phyloP scores from a whole-genome alignment of 2,888 invertebrate genomes.

The Dugesia japonica region DNA sequence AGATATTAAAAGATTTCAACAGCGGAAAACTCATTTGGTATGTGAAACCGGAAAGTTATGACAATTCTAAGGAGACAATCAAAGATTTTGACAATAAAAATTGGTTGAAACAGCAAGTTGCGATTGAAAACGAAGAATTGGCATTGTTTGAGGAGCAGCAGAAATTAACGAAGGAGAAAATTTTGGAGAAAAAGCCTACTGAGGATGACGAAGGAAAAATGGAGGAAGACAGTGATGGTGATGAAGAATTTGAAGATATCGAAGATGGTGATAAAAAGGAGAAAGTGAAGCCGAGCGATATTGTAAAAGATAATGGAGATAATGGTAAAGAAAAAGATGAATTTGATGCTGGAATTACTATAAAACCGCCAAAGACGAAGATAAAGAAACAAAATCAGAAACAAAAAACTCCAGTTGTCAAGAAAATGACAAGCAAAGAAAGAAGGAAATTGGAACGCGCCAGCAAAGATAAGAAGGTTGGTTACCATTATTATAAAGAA shows the following conservation, averaged over 20 bases:
- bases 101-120: background rate
- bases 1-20: conserved; percentile 96
- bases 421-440: conserved; percentile 42
- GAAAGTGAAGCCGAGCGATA: background rate
- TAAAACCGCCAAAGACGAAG: background rate
- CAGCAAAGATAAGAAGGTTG: conserved; percentile 43
- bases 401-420: background rate
- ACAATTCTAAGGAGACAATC: conserved; percentile 31
- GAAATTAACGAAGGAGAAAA: background rate
- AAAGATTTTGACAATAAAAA: conserved; percentile 2
- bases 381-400: too few species aligned
- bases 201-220: background rate
- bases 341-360: background rate
- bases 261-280: conserved; percentile 6
- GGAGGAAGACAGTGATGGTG: background rate
- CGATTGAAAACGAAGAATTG: background rate
- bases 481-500: conserved; percentile 48
- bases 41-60: conserved; percentile 57
- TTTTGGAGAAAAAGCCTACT: too few species aligned
- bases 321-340: too few species aligned
- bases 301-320: background rate
- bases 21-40: conserved; percentile 88
- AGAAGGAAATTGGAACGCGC: conserved; percentile 42
- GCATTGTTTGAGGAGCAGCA: too few species aligned
- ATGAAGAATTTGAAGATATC: background rate